phyloP scores from a whole-genome alignment of 1,140 invertebrate species.

The Hyposmocoma kahamanoa region DNA sequence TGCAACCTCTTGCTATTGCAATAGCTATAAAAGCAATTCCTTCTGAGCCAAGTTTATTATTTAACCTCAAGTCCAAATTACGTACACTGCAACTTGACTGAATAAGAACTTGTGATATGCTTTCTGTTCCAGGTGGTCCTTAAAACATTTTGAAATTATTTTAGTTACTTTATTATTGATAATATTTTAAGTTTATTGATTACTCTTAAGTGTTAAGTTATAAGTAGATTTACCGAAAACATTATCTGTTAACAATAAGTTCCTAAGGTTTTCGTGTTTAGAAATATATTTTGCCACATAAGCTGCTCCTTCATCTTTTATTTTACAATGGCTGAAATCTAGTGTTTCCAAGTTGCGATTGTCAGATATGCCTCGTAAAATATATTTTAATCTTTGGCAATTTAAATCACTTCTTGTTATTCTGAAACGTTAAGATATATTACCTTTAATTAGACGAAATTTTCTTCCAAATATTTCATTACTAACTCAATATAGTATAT shows the following conservation, averaged over 20 bases:
- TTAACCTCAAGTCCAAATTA: conserved; percentile 58
- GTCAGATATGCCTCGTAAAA: conserved; percentile 60
- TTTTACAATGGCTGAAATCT: conserved; percentile 71
- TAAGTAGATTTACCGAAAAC: conserved; percentile 47
- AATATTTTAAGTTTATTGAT: conserved; percentile 4
- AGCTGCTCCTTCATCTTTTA: conserved; percentile 59
- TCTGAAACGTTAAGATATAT: conserved; percentile 35
- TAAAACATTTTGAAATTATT: conserved; percentile 9
- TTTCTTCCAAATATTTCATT: neutral
- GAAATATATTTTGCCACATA: conserved; percentile 62
- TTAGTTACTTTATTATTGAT: conserved; percentile 1
- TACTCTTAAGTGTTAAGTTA: neutral
- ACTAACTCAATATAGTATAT: too few relatives aligned
- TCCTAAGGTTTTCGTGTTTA: conserved; percentile 51
- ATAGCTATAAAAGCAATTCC: conserved; percentile 61
- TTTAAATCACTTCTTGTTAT: conserved; percentile 70
- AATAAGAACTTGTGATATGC: conserved; percentile 54
- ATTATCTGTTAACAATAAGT: conserved; percentile 64
- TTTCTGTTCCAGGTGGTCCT: conserved; percentile 58
- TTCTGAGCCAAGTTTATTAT: conserved; percentile 57
- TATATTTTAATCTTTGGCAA: conserved; percentile 62
- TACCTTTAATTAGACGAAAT: neutral
- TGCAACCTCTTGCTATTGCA: conserved; percentile 63
- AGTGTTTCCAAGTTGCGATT: conserved; percentile 52
- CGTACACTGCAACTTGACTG: conserved; percentile 49